These are phyloP conservation scores for Rhyacophila evoluta DNA, from an alignment of 2,888 invertebrate genomes.

Conservation along the genomic window DNA sequence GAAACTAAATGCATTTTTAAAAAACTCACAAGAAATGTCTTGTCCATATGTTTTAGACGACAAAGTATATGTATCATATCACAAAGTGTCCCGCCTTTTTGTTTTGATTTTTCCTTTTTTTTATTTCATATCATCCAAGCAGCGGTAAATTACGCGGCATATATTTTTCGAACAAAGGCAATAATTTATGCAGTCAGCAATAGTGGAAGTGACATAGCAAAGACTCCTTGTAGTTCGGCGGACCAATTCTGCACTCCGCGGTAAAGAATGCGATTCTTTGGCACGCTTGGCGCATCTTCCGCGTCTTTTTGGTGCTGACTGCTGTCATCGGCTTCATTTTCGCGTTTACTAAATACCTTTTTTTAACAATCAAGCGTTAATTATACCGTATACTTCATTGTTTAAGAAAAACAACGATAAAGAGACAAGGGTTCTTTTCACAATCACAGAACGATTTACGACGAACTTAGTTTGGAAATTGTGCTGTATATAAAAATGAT, in stretches of 20 bases:
- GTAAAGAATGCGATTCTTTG: neutral
- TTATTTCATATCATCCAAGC: neutral
- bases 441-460: no score
- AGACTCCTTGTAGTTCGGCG: neutral
- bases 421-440: no score
- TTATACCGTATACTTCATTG: neutral
- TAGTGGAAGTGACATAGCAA: slow-evolving; percentile 39
- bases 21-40: slow-evolving; percentile 1
- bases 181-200: slow-evolving; percentile 49
- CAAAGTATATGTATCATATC: slow-evolving; percentile 4
- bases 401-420: no score
- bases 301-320: neutral
- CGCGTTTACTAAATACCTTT: neutral
- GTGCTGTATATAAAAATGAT: no score
- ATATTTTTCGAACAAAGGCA: slow-evolving; percentile 49
- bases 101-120: neutral
- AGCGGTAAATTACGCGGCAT: slow-evolving; percentile 41
- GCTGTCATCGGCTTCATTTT: neutral
- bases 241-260: neutral
- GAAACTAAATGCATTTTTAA: neutral
- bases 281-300: slow-evolving; percentile 10
- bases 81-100: neutral
- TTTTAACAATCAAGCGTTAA: slow-evolving; percentile 11
- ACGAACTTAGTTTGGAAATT: no score
- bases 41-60: neutral